phyloP scores from a whole-genome alignment of 2,113 vertebrate genomes.

The Perognathus longimembris region DNA sequence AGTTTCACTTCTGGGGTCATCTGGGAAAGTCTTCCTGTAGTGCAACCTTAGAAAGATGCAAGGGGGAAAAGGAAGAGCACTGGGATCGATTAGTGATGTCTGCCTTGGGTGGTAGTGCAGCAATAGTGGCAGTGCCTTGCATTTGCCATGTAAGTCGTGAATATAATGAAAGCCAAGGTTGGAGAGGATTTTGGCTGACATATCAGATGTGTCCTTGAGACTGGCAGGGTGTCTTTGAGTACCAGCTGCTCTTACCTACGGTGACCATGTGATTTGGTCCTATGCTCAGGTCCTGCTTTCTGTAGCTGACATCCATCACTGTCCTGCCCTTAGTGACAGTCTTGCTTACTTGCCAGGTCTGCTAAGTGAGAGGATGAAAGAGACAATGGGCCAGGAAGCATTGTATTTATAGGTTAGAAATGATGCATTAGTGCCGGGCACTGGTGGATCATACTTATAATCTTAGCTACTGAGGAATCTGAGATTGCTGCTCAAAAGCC shows the following conservation, averaged over 20 bases:
- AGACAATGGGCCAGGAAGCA: background rate
- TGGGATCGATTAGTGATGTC: constrained; percentile 37
- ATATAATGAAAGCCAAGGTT: background rate
- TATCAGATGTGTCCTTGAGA: background rate
- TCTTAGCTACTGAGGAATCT: no score
- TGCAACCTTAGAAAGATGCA: background rate
- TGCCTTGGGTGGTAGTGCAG: background rate
- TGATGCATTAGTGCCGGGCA: background rate
- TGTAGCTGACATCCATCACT: background rate
- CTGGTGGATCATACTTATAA: no score
- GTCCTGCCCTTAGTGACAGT: background rate
- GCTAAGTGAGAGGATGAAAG: background rate
- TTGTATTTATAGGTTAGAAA: constrained; percentile 50
- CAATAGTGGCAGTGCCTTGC: background rate
- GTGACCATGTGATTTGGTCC: background rate
- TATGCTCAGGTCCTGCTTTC: background rate
- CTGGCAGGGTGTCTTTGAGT: background rate
- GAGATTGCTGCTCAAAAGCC: no score
- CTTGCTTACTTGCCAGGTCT: background rate
- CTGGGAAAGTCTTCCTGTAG: background rate
- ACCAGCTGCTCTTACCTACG: background rate
- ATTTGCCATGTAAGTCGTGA: background rate
- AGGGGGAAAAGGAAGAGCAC: no score
- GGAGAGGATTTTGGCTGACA: background rate
- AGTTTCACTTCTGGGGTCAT: background rate